phyloP scores from a whole-genome alignment of 1,140 invertebrate species.

The Brachionus rotundiformis region DNA sequence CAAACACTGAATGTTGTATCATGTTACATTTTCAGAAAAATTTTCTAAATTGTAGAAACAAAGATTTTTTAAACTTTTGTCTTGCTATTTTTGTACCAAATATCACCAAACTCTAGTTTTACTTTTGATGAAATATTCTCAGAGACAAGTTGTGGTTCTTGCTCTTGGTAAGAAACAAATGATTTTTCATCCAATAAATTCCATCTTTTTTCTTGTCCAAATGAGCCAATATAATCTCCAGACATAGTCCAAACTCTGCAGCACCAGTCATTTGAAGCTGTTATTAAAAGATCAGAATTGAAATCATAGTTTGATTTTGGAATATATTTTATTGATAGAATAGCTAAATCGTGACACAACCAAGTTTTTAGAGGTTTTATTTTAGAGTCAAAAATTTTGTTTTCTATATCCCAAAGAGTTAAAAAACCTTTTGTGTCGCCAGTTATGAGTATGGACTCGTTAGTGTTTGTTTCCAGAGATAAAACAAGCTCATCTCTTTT shows the following conservation, averaged over 20 bases:
- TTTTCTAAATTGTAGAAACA: too few species aligned
- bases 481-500: slow-evolving; percentile 59
- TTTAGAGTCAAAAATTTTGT: slow-evolving; percentile 53
- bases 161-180: not conserved
- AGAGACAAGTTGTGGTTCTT: not conserved
- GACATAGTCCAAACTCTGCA: slow-evolving; percentile 60
- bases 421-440: slow-evolving; percentile 61
- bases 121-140: not conserved
- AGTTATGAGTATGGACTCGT: slow-evolving; percentile 58
- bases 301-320: slow-evolving; percentile 54
- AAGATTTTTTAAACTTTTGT: too few species aligned
- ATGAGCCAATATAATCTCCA: slow-evolving; percentile 61
- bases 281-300: slow-evolving; percentile 57
- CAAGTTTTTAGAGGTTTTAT: slow-evolving; percentile 56
- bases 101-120: too few species aligned
- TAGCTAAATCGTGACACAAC: slow-evolving; percentile 60
- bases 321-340: slow-evolving; percentile 61
- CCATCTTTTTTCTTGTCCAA: slow-evolving; percentile 59
- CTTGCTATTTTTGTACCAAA: too few species aligned
- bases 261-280: slow-evolving; percentile 62
- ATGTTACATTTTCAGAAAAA: too few species aligned
- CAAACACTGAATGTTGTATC: too few species aligned
- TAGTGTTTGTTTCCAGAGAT: slow-evolving; percentile 57
- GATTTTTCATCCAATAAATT: not conserved
- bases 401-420: slow-evolving; percentile 59